These are phyloP conservation scores for Nesometra sesokonis DNA, from an alignment of 35 echinoderm and acorn worm species.

Conservation along the genomic window DNA sequence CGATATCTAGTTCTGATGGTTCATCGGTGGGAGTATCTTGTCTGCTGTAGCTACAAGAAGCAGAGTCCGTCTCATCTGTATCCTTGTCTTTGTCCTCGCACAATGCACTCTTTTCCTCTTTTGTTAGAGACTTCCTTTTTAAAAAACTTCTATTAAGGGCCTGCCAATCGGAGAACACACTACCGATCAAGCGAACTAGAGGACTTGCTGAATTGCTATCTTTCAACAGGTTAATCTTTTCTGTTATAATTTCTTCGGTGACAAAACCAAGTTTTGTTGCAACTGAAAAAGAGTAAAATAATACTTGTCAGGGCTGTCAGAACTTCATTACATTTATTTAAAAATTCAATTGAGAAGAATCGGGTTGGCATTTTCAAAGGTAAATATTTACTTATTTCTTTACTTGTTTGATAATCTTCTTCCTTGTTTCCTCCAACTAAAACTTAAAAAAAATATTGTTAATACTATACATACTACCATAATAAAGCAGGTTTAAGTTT, in stretches of 20 bases:
- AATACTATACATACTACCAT: too few relatives aligned
- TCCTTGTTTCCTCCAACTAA: too few relatives aligned
- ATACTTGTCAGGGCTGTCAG: too few relatives aligned
- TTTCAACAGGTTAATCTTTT: conserved; percentile 58
- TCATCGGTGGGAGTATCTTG: neutral
- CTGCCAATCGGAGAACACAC: conserved; percentile 78
- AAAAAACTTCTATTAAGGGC: conserved; percentile 83
- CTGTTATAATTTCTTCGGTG: conserved; percentile 54
- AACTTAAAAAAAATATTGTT: too few relatives aligned
- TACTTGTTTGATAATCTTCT: too few relatives aligned
- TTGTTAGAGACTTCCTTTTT: neutral
- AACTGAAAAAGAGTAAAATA: conserved; percentile 14
- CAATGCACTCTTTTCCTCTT: neutral
- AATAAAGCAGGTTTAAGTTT: too few relatives aligned
- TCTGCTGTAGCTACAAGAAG: neutral
- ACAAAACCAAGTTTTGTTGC: conserved; percentile 48
- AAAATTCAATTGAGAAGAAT: too few relatives aligned
- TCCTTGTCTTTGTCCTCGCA: conserved; percentile 32
- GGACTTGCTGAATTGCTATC: conserved; percentile 54
- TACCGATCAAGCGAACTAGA: conserved; percentile 68
- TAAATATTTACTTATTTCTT: too few relatives aligned
- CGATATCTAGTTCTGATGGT: conserved; percentile 57
- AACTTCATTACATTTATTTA: too few relatives aligned
- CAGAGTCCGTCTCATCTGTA: conserved; percentile 16
- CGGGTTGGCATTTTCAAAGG: too few relatives aligned